Conservation (phyloP, 1,140 invertebrate species). For the Amphibalanus amphitrite region DNA sequence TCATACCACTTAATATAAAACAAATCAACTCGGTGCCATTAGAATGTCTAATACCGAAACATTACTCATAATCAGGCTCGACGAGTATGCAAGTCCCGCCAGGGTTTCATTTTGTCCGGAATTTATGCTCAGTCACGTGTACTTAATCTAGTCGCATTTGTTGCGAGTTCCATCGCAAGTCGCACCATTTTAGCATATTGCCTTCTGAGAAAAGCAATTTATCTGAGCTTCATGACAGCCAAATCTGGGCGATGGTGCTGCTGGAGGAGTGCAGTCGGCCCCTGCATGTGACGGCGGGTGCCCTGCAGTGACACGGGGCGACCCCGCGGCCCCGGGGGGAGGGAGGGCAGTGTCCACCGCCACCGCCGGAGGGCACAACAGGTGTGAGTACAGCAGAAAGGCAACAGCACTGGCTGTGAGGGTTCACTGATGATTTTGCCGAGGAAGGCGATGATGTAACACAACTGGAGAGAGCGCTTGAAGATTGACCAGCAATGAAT, state of each 20-base stretch:
- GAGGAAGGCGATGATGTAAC: too few species aligned
- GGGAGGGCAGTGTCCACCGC: too few species aligned
- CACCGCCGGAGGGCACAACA: too few species aligned
- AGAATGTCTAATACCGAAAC: not conserved
- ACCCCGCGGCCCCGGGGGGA: too few species aligned
- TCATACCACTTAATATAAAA: not conserved
- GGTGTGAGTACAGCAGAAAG: too few species aligned
- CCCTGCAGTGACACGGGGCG: too few species aligned
- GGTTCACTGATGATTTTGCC: too few species aligned
- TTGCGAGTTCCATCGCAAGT: not conserved
- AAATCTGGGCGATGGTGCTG: not conserved
- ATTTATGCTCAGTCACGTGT: not conserved
- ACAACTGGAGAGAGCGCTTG: too few species aligned
- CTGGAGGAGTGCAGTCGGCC: too few species aligned
- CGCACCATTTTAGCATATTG: not conserved
- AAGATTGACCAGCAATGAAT: too few species aligned
- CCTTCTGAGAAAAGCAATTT: constrained; percentile 5
- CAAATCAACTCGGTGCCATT: not conserved
- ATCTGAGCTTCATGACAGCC: not conserved
- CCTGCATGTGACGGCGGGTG: too few species aligned
- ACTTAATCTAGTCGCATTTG: not conserved
- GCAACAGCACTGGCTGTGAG: too few species aligned
- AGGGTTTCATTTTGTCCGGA: not conserved
- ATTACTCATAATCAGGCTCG: not conserved
- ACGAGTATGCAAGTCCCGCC: not conserved